Conservation (phyloP, 2,113 vertebrate species). For the Circaetus cinerascens region DNA sequence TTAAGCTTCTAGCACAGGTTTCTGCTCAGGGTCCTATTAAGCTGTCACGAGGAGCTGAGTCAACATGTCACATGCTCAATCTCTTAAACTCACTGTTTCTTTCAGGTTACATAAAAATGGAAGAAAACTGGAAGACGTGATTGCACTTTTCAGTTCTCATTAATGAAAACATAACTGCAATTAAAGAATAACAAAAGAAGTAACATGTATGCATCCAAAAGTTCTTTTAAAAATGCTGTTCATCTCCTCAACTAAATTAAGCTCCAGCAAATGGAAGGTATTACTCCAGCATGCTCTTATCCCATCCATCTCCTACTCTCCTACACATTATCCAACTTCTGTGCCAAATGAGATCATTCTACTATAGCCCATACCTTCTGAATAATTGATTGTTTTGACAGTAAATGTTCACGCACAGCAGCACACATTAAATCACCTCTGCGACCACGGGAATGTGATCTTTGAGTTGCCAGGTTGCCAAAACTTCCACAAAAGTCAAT, state of each 20-base stretch:
- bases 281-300: background rate
- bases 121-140: background rate
- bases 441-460: background rate
- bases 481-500: background rate
- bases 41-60: background rate
- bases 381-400: conserved; percentile 37
- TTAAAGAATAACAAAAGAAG: background rate
- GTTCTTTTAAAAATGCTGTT: background rate
- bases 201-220: background rate
- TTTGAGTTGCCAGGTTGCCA: background rate
- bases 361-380: background rate
- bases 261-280: background rate
- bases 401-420: background rate
- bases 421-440: background rate
- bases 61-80: background rate
- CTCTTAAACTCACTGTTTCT: background rate
- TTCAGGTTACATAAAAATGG: background rate
- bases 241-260: background rate
- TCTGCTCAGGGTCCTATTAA: background rate
- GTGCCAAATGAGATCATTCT: conserved; percentile 2
- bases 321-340: background rate
- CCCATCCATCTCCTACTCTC: background rate
- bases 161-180: background rate
- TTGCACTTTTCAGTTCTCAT: background rate
- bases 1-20: conserved; percentile 1